phyloP scores from a whole-genome alignment of 2,113 vertebrate species.

The Opisthocomus hoazin region DNA sequence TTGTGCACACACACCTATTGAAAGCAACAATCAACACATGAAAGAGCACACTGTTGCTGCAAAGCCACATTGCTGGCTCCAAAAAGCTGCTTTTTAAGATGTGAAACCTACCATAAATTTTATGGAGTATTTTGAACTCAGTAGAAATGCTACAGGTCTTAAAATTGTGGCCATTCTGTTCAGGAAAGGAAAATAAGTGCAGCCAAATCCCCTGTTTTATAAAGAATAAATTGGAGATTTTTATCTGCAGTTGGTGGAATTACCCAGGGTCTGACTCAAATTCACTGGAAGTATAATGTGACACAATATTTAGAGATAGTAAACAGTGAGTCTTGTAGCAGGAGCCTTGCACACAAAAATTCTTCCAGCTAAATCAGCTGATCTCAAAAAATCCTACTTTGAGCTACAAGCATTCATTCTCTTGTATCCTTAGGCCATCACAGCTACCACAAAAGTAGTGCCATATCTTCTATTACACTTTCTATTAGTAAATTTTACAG shows the following conservation, averaged over 20 bases:
- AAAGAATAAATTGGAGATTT: not conserved
- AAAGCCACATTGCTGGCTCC: not conserved
- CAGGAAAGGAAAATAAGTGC: not conserved
- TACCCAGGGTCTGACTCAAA: not conserved
- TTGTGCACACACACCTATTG: conserved; percentile 87
- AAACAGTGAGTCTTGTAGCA: not conserved
- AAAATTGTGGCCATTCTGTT: not conserved
- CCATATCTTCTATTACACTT: not conserved
- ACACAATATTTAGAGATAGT: not conserved
- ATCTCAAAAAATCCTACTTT: not conserved
- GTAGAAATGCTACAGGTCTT: not conserved
- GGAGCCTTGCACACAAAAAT: not conserved
- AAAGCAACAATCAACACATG: not conserved
- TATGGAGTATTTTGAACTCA: not conserved
- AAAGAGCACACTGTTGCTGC: not conserved
- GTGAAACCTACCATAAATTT: not conserved
- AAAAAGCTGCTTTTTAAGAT: not conserved
- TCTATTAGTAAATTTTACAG: not conserved
- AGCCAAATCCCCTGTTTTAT: not conserved
- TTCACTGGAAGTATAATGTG: not conserved
- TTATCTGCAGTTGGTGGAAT: not conserved
- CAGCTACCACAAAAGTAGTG: not conserved
- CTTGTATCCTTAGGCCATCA: not conserved
- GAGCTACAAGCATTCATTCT: not conserved
- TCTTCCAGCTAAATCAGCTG: not conserved